Evolutionary conservation across 2,888 invertebrate species (phyloP).

Genomic region (Acheta domesticus): DNA sequence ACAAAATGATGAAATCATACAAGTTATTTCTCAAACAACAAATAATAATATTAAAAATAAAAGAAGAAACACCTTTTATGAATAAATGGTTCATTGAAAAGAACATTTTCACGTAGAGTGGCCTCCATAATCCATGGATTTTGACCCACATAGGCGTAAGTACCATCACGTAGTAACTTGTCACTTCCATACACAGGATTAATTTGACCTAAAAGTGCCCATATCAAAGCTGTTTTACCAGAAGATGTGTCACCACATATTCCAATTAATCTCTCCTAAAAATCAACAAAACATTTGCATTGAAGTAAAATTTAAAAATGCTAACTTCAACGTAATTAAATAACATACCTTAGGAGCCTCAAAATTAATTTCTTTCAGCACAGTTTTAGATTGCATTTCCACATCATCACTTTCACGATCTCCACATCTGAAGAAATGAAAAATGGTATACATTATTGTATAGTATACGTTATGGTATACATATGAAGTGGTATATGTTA

Average conservation of each 20-base stretch:
- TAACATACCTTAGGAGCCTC: background rate
- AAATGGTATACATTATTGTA: too few species aligned
- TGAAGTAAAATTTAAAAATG: too few species aligned
- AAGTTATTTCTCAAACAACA: too few species aligned
- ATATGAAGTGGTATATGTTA: too few species aligned
- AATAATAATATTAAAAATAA: too few species aligned
- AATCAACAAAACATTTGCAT: background rate
- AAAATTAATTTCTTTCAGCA: background rate
- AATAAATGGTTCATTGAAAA: slow-evolving; percentile 48
- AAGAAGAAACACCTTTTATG: slow-evolving; percentile 24
- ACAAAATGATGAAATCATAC: background rate
- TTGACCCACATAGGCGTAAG: slow-evolving; percentile 47
- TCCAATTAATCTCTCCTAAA: slow-evolving; percentile 27
- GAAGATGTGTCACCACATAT: slow-evolving; percentile 20
- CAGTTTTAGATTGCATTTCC: background rate
- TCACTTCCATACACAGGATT: slow-evolving; percentile 44
- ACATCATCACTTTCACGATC: background rate
- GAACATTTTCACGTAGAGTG: slow-evolving; percentile 49
- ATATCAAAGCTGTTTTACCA: slow-evolving; percentile 25
- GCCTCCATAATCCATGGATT: slow-evolving; percentile 50
- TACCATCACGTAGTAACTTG: slow-evolving; percentile 40
- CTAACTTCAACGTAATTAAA: too few species aligned
- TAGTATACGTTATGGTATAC: too few species aligned
- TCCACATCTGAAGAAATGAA: background rate
- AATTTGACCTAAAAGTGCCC: slow-evolving; percentile 24